Conservation (phyloP, 2,113 vertebrate genomes). For the Leptocoma aspasia region DNA sequence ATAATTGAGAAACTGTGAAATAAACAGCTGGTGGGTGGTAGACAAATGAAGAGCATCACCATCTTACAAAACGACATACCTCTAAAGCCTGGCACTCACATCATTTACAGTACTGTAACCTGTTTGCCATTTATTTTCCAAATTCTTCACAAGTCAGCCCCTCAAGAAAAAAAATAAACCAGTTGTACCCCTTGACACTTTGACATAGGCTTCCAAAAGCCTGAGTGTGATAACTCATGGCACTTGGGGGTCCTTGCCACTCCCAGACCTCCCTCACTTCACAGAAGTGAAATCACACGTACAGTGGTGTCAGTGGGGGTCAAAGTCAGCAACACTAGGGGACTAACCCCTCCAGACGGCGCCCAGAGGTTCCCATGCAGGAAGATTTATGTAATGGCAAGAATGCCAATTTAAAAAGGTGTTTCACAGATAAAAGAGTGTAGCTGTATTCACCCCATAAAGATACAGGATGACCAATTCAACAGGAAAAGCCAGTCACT, state of each 20-base stretch:
- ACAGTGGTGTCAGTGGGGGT: neutral
- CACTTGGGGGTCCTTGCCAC: neutral
- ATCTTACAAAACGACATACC: neutral
- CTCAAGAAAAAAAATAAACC: neutral
- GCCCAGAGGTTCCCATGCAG: neutral
- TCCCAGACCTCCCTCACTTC: neutral
- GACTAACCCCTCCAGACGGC: neutral
- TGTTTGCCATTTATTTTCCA: neutral
- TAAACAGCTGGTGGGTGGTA: neutral
- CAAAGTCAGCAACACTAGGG: neutral
- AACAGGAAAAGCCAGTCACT: neutral
- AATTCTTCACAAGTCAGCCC: neutral
- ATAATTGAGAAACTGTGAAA: neutral
- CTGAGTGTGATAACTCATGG: neutral
- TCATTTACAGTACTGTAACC: neutral
- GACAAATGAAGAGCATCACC: neutral
- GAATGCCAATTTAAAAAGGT: neutral
- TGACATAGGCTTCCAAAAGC: neutral
- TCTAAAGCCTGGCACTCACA: neutral
- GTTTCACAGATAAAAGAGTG: neutral
- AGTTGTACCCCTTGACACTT: neutral
- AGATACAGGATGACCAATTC: neutral
- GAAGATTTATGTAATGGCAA: neutral
- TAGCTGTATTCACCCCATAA: neutral
- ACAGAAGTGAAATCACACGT: accelerated